Base-by-base conservation (phyloP, 2,888 invertebrate species). In the Nemapogon koenigi region DNA sequence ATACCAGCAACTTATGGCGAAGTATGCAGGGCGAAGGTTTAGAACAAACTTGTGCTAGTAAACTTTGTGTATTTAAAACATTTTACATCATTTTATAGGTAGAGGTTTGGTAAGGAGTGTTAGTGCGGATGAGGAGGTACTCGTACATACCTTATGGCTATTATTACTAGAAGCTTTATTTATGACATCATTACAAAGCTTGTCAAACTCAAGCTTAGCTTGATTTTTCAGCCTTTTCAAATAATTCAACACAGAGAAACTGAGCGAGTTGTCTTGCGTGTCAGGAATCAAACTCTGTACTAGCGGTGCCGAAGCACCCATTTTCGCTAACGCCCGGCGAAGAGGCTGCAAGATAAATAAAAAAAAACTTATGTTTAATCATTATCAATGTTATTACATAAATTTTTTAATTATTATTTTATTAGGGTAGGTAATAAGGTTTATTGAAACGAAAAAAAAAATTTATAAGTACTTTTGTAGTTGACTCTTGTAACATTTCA, bases 221-320 rank as follows among this genome's bases (percentile, higher is more conserved):
- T 93, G 91, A 65, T 94, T 95, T 76, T 98, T 98, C 51, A 97
- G 82, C 64, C 95, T 88, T 71, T 97, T 97, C 58, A 99, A 80
- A 67, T 97, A 96, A 67, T 94, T 95, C 43, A 94, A 84, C 30
- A 98, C 94, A 42, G 91, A 91, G 63, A 92, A 96, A 57, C 94
- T 95, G 42, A 97, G 82, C 45, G 91, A 91, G 64, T 91, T 96
- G 61, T 98, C 97, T 59, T 92, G 86, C 48, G 87, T 90, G 57
- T 99, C 98, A 0, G 97, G 94, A 41, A 97, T 85, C 47, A 96
- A 80, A 46, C 89, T 91, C 62, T 90, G 89, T 7, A 92, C 83
- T 43, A 94, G 69, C 35, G 88, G 89, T 26, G 88, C 84, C 1
- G 91, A 90, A 1, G 94, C 92, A 45, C 93, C 94, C 89, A 97